These are phyloP conservation scores for Spatulosminthurus flaviceps DNA, from an alignment of 2,888 invertebrate species.

Conservation along the genomic window DNA sequence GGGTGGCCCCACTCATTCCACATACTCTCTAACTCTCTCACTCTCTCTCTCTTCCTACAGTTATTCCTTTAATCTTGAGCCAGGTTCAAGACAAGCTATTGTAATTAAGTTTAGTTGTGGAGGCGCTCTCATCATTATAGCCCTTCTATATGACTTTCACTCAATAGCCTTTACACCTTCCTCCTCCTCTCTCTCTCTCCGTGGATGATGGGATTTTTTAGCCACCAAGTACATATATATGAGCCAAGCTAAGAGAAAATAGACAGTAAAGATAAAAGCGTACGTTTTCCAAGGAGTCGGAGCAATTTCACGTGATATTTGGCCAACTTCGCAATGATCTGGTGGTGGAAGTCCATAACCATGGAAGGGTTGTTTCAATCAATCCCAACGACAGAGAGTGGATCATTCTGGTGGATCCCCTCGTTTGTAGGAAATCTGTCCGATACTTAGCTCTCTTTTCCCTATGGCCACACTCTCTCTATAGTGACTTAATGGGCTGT, in stretches of 20 bases:
- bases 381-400: conserved; percentile 52
- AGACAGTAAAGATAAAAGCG: neutral
- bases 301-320: neutral
- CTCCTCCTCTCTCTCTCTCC: too few species aligned
- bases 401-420: conserved; percentile 2
- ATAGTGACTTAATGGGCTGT: neutral
- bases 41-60: neutral
- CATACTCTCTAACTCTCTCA: conserved; percentile 40
- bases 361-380: conserved; percentile 60
- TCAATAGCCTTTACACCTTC: too few species aligned
- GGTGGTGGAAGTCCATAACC: conserved; percentile 52
- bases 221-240: too few species aligned
- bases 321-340: neutral
- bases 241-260: neutral
- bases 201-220: too few species aligned
- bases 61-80: neutral
- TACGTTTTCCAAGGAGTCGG: neutral
- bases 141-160: neutral
- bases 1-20: conserved; percentile 52
- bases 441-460: neutral
- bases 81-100: conserved; percentile 1
- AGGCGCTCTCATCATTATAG: conserved; percentile 4
- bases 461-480: neutral
- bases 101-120: conserved; percentile 25
- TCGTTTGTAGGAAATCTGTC: conserved; percentile 12